Evolutionary conservation across 2,888 invertebrate genomes (phyloP).

Genomic region (Cosmia trapezina): DNA sequence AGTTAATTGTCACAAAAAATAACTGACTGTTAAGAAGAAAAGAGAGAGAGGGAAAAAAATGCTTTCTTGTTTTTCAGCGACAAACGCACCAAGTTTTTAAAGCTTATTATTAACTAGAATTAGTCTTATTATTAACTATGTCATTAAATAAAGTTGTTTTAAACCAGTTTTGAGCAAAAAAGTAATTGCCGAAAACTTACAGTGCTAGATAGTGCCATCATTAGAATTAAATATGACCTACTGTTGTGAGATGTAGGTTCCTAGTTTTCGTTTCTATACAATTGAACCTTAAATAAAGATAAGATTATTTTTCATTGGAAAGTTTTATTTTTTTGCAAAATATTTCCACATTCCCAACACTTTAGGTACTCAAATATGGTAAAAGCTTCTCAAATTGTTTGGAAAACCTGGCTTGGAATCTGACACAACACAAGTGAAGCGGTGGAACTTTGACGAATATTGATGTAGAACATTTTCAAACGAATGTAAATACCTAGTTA

Average conservation of each 20-base stretch:
- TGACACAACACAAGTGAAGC: too few species aligned
- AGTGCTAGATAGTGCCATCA: slow-evolving; percentile 64
- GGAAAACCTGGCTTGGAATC: too few species aligned
- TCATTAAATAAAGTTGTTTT: slow-evolving; percentile 33
- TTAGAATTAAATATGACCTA: slow-evolving; percentile 56
- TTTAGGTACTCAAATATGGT: too few species aligned
- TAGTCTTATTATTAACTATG: slow-evolving; percentile 41
- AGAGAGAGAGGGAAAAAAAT: slow-evolving; percentile 4
- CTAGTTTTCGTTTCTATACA: slow-evolving; percentile 66
- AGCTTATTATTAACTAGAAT: slow-evolving; percentile 26
- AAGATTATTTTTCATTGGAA: slow-evolving; percentile 57
- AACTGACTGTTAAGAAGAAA: slow-evolving; percentile 5
- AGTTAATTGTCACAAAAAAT: slow-evolving; percentile 1
- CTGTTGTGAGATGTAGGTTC: slow-evolving; percentile 63
- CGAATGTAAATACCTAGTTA: too few species aligned
- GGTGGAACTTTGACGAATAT: too few species aligned
- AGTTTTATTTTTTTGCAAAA: slow-evolving; percentile 32
- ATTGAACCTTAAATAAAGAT: slow-evolving; percentile 66
- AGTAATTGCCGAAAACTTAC: slow-evolving; percentile 60
- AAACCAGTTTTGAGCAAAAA: slow-evolving; percentile 29
- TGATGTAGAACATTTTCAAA: too few species aligned
- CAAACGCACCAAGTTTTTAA: slow-evolving; percentile 25
- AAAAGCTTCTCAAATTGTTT: too few species aligned
- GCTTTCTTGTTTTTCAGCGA: slow-evolving; percentile 13
- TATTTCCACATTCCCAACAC: too few species aligned